These are phyloP conservation scores for Coendou prehensilis DNA, from an alignment of 2,797 vertebrate genomes.

Conservation along the genomic window DNA sequence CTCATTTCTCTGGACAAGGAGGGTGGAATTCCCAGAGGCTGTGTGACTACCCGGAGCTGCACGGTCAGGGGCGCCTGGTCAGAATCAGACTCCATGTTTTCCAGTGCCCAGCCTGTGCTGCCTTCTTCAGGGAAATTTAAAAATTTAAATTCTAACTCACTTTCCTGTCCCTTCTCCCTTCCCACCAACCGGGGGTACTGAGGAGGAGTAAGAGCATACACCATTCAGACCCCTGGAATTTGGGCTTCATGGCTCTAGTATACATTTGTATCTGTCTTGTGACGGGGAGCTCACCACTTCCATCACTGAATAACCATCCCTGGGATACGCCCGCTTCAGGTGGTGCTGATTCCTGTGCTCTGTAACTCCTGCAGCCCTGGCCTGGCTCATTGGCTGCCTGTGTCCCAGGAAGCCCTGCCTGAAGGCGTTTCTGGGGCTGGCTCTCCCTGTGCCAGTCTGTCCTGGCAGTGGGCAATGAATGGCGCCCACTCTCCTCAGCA, in stretches of 20 bases:
- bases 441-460: neutral
- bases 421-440: neutral
- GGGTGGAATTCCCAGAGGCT: neutral
- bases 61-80: neutral
- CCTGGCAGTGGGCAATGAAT: neutral
- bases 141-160: neutral
- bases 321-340: neutral
- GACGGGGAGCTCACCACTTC: neutral
- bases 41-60: neutral
- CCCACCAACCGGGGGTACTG: rapidly evolving
- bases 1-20: neutral
- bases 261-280: neutral
- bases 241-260: neutral
- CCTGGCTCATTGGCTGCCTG: neutral
- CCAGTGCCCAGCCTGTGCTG: neutral
- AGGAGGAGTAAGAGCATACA: neutral
- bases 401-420: neutral
- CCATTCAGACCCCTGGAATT: neutral
- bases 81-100: neutral
- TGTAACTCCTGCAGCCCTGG: rapidly evolving
- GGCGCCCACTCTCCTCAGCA: too few species aligned
- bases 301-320: neutral
- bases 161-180: neutral
- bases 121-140: neutral
- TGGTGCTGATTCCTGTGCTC: neutral